Conservation (phyloP, 2,888 invertebrate genomes). For the Caenorhabditis sp. region DNA sequence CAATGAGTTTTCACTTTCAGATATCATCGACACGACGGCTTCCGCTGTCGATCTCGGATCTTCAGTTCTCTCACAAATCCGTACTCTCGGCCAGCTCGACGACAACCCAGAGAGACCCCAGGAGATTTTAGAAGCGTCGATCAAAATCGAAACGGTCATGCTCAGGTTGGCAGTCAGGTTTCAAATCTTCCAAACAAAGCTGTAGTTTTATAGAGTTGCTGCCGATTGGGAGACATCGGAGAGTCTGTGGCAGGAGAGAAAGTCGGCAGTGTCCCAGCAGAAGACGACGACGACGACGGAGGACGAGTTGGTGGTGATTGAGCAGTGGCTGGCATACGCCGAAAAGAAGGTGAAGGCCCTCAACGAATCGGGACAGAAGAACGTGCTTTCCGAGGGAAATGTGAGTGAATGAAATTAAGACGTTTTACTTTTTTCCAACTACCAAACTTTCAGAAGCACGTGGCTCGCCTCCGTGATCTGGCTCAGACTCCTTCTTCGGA, state of each 20-base stretch:
- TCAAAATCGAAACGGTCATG: slow-evolving; percentile 80
- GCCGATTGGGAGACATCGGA: slow-evolving; percentile 74
- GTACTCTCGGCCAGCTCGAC: slow-evolving; percentile 85
- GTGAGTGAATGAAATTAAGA: slow-evolving; percentile 25
- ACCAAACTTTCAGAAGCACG: slow-evolving; percentile 35
- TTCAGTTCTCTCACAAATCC: slow-evolving; percentile 84
- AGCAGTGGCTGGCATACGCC: slow-evolving; percentile 64
- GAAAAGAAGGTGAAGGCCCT: slow-evolving; percentile 65
- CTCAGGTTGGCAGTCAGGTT: slow-evolving; percentile 61
- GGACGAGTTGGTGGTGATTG: slow-evolving; percentile 58
- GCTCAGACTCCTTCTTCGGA: slow-evolving; percentile 45
- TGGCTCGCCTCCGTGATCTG: slow-evolving; percentile 48
- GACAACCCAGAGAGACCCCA: slow-evolving; percentile 84
- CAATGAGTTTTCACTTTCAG: slow-evolving; percentile 75
- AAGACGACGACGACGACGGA: slow-evolving; percentile 44
- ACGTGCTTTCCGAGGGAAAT: slow-evolving; percentile 62
- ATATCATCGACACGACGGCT: slow-evolving; percentile 87
- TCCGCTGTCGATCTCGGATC: slow-evolving; percentile 87
- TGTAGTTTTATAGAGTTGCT: slow-evolving; percentile 65
- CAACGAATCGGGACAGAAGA: slow-evolving; percentile 64
- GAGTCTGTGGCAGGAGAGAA: slow-evolving; percentile 62
- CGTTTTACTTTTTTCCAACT: neutral
- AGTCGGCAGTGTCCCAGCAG: slow-evolving; percentile 11
- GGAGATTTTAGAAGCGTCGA: slow-evolving; percentile 81
- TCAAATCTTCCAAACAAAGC: neutral